Evolutionary conservation across 1,140 invertebrate genomes (phyloP).

Genomic region (Cheumatopsyche charites): DNA sequence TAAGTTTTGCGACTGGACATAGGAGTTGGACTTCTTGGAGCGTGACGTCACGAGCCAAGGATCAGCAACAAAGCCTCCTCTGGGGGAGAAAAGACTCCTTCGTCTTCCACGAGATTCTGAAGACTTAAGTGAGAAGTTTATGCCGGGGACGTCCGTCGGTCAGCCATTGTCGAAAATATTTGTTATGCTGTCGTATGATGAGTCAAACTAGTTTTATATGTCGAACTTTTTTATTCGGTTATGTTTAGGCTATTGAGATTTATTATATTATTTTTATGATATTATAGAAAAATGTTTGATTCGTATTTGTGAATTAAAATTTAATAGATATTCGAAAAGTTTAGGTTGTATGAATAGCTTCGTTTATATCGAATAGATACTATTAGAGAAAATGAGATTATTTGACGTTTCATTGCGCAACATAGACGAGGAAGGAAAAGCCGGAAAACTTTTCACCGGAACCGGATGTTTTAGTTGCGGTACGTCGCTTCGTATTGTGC

Average conservation of each 20-base stretch:
- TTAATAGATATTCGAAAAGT: no score
- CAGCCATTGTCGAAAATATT: neutral
- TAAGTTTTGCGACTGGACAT: conserved; percentile 41
- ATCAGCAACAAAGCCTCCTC: conserved; percentile 47
- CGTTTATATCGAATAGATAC: no score
- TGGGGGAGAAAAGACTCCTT: conserved; percentile 7
- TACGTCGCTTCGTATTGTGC: conserved; percentile 35
- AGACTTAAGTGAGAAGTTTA: conserved; percentile 48
- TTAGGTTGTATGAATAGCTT: no score
- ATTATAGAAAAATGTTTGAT: no score
- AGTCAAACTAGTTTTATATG: no score
- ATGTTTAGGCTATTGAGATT: no score
- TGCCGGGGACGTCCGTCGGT: conserved; percentile 11
- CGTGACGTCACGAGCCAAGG: conserved; percentile 48
- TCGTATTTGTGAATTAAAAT: no score
- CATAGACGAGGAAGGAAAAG: conserved; percentile 18
- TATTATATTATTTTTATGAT: no score
- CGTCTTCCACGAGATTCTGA: conserved; percentile 1
- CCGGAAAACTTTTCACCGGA: conserved; percentile 33
- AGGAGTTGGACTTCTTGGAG: conserved; percentile 44
- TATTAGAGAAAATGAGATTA: conserved; percentile 2
- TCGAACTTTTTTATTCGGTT: no score
- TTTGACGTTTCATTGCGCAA: neutral
- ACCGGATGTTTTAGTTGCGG: conserved; percentile 41
- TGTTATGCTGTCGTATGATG: neutral